Evolutionary conservation across 2,113 vertebrate species (phyloP), one percentile per base, ranked within the genome.

Genomic region (Aspidoscelis tigris): DNA sequence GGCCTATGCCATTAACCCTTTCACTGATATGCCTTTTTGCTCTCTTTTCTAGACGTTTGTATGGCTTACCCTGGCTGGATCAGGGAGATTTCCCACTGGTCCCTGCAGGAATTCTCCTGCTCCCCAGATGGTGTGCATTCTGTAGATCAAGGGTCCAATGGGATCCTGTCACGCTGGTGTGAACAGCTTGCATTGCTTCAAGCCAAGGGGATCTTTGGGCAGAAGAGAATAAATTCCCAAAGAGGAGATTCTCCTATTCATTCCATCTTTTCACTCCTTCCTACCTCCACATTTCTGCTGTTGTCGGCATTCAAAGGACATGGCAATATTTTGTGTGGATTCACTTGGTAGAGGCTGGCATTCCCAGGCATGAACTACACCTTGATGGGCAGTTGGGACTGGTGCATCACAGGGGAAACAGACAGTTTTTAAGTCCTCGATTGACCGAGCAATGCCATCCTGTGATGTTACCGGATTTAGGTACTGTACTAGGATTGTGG

Each of bases 11-110:
- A 24, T 44, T 12, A 11, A 41, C 8, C n/a, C 18, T 44, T 22
- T 39, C 2, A 58, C 20, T 50, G 76, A 61, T n/a, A 10, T 0
- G 1, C 0, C 20, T 76, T 80, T 2, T 18, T 92, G 88, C 76
- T 92, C 90, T 93, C 76, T 66, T 92, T 93, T 44, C 80, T 87
- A 96, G 96, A 64, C 82, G 90, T 76, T 2, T 14, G 12, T 73
- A 86, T 33, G 65, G 16, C 87, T 85, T 84, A 83, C 69, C 90
- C 87, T 93, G 89, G 91, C 89, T 68, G 75, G 80, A 84, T 90
- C 87, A 78, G 90, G 53, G 83, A 90, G 88, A 87, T 64, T 76
- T 7, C 8, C 85, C 88, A 77, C 58, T 71, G 69, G 74, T 78
- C 88, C 82, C 85, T 83, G 82, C 92, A 90, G 14, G 11, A 78